Conservation (phyloP, 2,797 vertebrate genomes). For the Spinus olivaceus region DNA sequence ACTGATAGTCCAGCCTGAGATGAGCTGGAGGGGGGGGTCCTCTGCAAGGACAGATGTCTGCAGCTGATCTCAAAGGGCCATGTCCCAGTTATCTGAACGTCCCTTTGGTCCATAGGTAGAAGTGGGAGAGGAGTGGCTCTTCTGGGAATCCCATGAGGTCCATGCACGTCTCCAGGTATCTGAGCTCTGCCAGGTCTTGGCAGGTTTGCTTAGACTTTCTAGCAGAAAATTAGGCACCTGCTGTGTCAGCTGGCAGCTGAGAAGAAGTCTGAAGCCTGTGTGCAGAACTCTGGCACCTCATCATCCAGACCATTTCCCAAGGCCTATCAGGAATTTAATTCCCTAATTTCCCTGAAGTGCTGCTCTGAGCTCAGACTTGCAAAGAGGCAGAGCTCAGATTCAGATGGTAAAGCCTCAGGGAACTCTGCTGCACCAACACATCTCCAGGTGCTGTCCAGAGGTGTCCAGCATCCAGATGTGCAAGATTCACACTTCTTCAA, state of each 20-base stretch:
- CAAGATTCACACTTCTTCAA: not conserved
- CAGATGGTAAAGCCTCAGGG: not conserved
- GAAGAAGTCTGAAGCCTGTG: not conserved
- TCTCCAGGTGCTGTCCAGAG: not conserved
- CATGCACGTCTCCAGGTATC: not conserved
- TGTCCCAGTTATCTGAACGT: not conserved
- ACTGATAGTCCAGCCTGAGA: not conserved
- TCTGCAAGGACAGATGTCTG: accelerated
- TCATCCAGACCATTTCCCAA: not conserved
- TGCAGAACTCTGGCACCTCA: not conserved
- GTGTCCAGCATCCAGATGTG: not conserved
- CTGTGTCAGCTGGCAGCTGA: not conserved
- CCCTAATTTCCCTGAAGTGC: not conserved
- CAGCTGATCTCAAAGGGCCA: not conserved
- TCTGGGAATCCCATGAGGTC: not conserved
- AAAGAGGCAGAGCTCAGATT: not conserved
- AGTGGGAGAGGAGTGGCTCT: not conserved
- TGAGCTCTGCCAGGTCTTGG: not conserved
- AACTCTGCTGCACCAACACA: not conserved
- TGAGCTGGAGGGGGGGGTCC: not conserved
- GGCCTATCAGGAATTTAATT: not conserved
- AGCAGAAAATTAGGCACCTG: not conserved
- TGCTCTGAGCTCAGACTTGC: not conserved
- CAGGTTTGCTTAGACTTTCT: not conserved
- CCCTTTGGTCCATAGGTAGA: not conserved